These are phyloP conservation scores for Enteromius trimaculatus DNA, from an alignment of 2,797 vertebrate species.

Conservation along the genomic window DNA sequence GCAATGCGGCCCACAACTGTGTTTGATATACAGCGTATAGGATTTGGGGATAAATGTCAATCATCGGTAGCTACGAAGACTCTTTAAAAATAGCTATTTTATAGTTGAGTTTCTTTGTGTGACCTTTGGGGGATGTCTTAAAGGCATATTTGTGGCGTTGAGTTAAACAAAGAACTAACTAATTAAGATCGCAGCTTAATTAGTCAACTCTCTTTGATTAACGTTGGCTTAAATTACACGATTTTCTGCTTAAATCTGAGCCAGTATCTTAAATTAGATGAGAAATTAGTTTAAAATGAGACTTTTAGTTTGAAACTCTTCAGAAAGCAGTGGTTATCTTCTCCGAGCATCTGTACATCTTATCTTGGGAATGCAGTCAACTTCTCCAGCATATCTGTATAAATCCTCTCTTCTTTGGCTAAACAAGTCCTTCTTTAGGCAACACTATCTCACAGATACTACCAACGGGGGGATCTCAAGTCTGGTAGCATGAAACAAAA, in stretches of 20 bases:
- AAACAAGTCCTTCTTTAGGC: conserved; percentile 54
- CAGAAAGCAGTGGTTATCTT: conserved; percentile 58
- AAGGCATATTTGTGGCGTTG: not conserved
- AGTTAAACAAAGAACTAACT: not conserved
- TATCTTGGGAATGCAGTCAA: conserved; percentile 68
- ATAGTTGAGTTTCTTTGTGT: not conserved
- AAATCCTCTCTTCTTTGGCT: conserved; percentile 55
- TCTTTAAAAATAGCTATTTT: conserved; percentile 22
- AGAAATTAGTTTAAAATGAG: conserved; percentile 22
- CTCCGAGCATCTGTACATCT: conserved; percentile 64
- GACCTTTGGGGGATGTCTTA: not conserved
- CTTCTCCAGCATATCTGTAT: conserved; percentile 57
- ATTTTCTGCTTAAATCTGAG: conserved; percentile 21
- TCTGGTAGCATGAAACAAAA: conserved; percentile 52
- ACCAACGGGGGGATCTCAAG: conserved; percentile 38
- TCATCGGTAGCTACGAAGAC: conserved; percentile 10
- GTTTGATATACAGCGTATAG: conserved; percentile 23
- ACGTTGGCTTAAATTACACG: not conserved
- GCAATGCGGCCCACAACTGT: not conserved
- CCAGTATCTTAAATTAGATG: conserved; percentile 26
- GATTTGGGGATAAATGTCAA: conserved; percentile 37
- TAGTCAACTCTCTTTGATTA: conserved; percentile 14
- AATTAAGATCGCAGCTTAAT: not conserved
- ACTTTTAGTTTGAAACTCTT: conserved; percentile 53
- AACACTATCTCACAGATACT: conserved; percentile 41